Evolutionary conservation across 2,888 invertebrate species (phyloP).

Genomic region (Phymatocera aterrima): DNA sequence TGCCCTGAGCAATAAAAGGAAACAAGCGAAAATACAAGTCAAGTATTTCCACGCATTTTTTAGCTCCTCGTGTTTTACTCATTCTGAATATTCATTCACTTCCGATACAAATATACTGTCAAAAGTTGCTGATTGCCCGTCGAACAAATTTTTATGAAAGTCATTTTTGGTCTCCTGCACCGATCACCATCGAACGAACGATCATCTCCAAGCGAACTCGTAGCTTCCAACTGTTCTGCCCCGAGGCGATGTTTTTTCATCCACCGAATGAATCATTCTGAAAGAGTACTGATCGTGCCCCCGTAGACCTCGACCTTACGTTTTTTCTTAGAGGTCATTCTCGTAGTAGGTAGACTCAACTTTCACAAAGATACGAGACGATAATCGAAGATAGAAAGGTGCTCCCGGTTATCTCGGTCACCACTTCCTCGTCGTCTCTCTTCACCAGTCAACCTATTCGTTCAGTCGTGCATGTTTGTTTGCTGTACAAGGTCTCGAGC

Average conservation of each 20-base stretch:
- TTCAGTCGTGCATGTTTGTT: too few species aligned
- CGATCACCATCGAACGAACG: too few species aligned
- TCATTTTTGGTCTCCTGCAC: background rate
- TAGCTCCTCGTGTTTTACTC: background rate
- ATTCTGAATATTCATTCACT: background rate
- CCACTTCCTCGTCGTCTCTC: background rate
- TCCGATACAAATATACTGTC: background rate
- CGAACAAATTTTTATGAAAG: background rate
- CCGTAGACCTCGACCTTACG: slow-evolving; percentile 15
- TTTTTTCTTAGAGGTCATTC: background rate
- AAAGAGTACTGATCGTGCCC: slow-evolving; percentile 17
- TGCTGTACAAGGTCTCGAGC: too few species aligned
- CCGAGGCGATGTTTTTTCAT: background rate
- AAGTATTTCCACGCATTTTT: background rate
- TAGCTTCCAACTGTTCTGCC: too few species aligned
- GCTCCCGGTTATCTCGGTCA: slow-evolving; percentile 29
- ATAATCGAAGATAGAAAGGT: slow-evolving; percentile 28
- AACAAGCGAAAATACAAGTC: background rate
- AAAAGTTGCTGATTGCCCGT: too few species aligned
- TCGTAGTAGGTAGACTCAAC: slow-evolving; percentile 20
- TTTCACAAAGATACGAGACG: slow-evolving; percentile 25
- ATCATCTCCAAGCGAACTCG: background rate
- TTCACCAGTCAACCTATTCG: background rate
- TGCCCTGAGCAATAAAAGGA: background rate
- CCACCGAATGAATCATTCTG: background rate